These are phyloP conservation scores for Muntiacus reevesi DNA, from an alignment of 2,113 vertebrate species.

Conservation along the genomic window DNA sequence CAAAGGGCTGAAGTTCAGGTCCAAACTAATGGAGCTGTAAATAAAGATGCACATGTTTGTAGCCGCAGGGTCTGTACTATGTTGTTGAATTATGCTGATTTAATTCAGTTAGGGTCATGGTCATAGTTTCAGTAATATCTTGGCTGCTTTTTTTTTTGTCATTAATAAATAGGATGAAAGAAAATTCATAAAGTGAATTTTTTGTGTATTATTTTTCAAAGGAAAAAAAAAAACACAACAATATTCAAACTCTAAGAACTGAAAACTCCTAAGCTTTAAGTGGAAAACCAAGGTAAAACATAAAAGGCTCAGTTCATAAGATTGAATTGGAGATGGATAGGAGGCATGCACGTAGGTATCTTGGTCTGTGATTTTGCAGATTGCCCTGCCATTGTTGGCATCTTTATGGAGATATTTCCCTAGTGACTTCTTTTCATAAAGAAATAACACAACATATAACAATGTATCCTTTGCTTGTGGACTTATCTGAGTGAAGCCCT, in stretches of 20 bases:
- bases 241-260: background rate
- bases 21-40: conserved; percentile 5
- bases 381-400: background rate
- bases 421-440: background rate
- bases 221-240: background rate
- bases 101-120: background rate
- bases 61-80: background rate
- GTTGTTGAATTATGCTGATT: background rate
- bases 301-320: background rate
- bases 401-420: background rate
- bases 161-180: conserved; percentile 16
- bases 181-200: background rate
- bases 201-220: background rate
- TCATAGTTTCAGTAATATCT: conserved; percentile 1
- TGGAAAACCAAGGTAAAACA: background rate
- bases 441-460: background rate
- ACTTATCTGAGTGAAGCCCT: background rate
- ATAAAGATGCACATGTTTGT: background rate
- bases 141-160: background rate
- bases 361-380: background rate
- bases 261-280: background rate
- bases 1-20: conserved; percentile 12
- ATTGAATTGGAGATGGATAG: background rate
- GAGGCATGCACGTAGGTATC: background rate
- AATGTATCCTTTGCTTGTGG: background rate